Conservation (phyloP, 2,797 vertebrate genomes). For the Thunnus albacares region DNA sequence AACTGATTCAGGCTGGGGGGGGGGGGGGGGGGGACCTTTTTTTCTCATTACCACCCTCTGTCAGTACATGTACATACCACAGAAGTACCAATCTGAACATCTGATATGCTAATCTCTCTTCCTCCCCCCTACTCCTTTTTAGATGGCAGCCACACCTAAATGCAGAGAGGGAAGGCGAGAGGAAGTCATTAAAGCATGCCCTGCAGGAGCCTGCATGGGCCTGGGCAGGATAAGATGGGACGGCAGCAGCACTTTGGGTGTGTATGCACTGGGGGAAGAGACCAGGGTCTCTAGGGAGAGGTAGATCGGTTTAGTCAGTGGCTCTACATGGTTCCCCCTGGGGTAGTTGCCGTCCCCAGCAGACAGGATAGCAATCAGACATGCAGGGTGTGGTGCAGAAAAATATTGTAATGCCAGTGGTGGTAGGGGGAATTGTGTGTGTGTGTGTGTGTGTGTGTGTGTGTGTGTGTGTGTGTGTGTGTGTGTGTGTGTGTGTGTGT, state of each 20-base stretch:
- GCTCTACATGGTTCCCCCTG: slow-evolving; percentile 47
- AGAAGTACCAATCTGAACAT: slow-evolving; percentile 81
- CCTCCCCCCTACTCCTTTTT: slow-evolving; percentile 54
- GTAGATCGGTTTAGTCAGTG: slow-evolving; percentile 58
- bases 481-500: slow-evolving; percentile 27
- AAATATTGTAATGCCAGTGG: slow-evolving; percentile 49
- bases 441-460: slow-evolving; percentile 21
- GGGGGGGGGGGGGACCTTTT: slow-evolving; percentile 54
- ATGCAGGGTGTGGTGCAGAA: slow-evolving; percentile 60
- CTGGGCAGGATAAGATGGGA: slow-evolving; percentile 64
- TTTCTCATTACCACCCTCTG: slow-evolving; percentile 83
- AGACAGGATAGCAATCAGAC: slow-evolving; percentile 80
- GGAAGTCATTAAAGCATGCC: slow-evolving; percentile 87
- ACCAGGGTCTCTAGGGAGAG: slow-evolving; percentile 53
- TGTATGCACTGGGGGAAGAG: slow-evolving; percentile 43
- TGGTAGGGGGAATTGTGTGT: slow-evolving; percentile 43
- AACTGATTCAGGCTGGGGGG: slow-evolving; percentile 46
- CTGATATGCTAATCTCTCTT: slow-evolving; percentile 85
- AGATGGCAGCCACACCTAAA: slow-evolving; percentile 77
- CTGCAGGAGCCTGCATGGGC: slow-evolving; percentile 77
- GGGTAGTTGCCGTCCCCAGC: slow-evolving; percentile 57
- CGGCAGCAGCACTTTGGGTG: slow-evolving; percentile 55
- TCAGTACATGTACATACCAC: slow-evolving; percentile 77
- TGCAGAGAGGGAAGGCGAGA: slow-evolving; percentile 63
- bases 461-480: slow-evolving; percentile 16